Evolutionary conservation across 2,888 invertebrate genomes (phyloP).

Genomic region (Crioceris asparagi): DNA sequence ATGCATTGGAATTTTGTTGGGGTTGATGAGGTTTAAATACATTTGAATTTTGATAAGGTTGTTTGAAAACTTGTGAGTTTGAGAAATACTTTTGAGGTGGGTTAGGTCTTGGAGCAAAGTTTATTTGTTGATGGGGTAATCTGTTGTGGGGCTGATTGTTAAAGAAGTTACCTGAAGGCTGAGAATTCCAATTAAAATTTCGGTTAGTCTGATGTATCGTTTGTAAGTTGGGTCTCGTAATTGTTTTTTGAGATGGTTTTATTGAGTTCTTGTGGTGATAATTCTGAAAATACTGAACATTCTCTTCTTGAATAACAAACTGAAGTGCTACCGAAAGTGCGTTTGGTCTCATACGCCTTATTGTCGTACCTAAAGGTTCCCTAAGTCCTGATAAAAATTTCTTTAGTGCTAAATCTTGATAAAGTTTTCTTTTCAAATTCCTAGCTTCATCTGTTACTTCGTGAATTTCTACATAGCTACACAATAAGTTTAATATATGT

Average conservation of each 20-base stretch:
- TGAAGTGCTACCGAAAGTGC: constrained; percentile 4
- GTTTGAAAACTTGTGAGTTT: too few relatives aligned
- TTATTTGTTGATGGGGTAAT: neutral
- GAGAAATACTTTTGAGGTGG: neutral
- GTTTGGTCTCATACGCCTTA: constrained; percentile 9
- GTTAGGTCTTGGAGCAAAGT: neutral
- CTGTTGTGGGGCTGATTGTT: too few relatives aligned
- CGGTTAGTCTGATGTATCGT: neutral
- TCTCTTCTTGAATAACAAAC: constrained; percentile 6
- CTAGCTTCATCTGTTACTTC: constrained; percentile 5
- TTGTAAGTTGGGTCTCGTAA: neutral
- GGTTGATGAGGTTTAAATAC: constrained; percentile 1
- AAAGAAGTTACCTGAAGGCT: too few relatives aligned
- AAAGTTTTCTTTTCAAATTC: constrained; percentile 6
- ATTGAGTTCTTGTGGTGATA: too few relatives aligned
- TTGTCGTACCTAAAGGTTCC: constrained; percentile 7
- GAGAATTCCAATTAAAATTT: too few relatives aligned
- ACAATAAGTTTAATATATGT: constrained; percentile 11
- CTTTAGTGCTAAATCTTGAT: constrained; percentile 7
- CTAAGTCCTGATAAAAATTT: constrained; percentile 7
- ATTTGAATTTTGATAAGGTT: neutral
- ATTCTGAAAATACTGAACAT: constrained; percentile 5
- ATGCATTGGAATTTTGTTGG: too few relatives aligned
- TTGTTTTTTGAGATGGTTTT: too few relatives aligned
- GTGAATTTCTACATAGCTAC: constrained; percentile 9